Conservation (phyloP, 2,113 vertebrate species). For the Callipepla californica region DNA sequence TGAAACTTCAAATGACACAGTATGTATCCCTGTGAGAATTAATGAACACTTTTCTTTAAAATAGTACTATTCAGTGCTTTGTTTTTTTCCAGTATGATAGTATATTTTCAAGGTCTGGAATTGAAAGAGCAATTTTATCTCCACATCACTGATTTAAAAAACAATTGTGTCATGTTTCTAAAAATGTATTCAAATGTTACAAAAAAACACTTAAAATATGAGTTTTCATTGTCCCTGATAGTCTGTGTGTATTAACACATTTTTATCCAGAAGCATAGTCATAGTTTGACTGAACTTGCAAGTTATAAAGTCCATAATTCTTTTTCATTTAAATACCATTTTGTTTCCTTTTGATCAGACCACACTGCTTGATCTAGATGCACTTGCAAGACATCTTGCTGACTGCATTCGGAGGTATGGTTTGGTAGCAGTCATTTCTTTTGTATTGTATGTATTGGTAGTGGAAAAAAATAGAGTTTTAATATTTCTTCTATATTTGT, state of each 20-base stretch:
- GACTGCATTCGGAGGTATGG: conserved; percentile 97
- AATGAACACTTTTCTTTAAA: background rate
- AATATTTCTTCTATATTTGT: background rate
- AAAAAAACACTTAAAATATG: background rate
- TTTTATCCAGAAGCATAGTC: background rate
- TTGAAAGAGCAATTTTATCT: background rate
- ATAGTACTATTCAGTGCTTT: background rate
- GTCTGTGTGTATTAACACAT: background rate
- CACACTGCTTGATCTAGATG: conserved; percentile 95
- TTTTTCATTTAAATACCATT: background rate
- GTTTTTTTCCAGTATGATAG: fast-evolving
- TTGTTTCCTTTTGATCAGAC: conserved; percentile 83
- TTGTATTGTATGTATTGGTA: background rate
- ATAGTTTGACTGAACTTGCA: background rate
- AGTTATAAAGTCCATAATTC: background rate
- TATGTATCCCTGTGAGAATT: background rate
- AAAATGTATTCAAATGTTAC: background rate
- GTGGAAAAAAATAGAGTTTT: background rate
- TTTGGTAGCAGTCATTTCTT: background rate
- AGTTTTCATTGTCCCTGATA: background rate
- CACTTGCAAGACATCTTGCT: conserved; percentile 94
- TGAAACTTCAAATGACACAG: background rate
- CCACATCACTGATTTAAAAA: background rate
- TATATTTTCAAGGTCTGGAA: background rate
- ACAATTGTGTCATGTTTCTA: background rate